Percentiles rank a stretch among this genome's conserved stretches.
Conservation (phyloP, 2,888 invertebrate species). For the Phalangium opilio region DNA sequence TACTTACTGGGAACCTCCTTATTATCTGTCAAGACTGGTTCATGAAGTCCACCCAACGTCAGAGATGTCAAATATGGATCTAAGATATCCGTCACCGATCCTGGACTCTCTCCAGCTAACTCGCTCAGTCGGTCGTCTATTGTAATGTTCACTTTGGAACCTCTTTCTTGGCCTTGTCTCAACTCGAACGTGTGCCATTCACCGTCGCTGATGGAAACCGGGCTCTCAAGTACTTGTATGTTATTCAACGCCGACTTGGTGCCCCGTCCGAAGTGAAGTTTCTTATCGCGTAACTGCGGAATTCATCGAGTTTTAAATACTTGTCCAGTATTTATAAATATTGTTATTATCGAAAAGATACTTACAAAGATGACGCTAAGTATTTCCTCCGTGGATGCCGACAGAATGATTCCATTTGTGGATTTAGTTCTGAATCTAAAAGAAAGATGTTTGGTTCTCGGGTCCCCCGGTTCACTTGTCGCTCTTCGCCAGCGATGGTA, state of each 20-base stretch:
- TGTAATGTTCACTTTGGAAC: constrained; percentile 61
- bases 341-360: constrained; percentile 5
- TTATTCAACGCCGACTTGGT: neutral
- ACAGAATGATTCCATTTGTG: constrained; percentile 63
- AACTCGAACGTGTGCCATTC: constrained; percentile 77
- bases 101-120: too few species aligned
- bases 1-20: neutral
- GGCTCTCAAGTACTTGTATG: too few species aligned
- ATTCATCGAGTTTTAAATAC: too few species aligned
- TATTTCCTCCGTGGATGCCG: constrained; percentile 71
- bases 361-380: constrained; percentile 59
- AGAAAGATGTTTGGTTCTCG: constrained; percentile 47
- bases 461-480: neutral
- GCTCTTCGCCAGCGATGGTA: constrained; percentile 38
- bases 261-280: neutral
- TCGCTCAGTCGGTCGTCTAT: constrained; percentile 28
- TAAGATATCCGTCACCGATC: constrained; percentile 47
- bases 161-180: constrained; percentile 35
- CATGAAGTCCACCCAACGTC: constrained; percentile 44
- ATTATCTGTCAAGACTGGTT: too few species aligned
- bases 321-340: neutral
- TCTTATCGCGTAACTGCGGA: neutral
- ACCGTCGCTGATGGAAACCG: constrained; percentile 45
- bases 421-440: constrained; percentile 65
- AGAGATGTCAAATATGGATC: constrained; percentile 73